Evolutionary conservation across 2,888 invertebrate genomes (phyloP).

Genomic region (Hemistola chrysoprasaria): DNA sequence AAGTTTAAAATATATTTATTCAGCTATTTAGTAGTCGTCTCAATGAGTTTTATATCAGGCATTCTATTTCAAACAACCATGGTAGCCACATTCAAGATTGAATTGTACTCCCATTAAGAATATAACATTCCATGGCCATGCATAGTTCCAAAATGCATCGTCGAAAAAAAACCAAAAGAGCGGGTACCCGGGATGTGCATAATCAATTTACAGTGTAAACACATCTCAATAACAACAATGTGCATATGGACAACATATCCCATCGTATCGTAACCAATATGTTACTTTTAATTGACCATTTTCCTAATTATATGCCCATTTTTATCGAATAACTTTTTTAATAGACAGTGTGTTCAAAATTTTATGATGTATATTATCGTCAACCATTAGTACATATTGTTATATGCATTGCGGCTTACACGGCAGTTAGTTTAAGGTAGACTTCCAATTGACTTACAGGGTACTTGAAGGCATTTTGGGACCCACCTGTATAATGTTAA

Average conservation of each 20-base stretch:
- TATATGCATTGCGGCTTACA: slow-evolving; percentile 71
- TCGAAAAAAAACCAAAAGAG: slow-evolving; percentile 60
- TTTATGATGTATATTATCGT: slow-evolving; percentile 44
- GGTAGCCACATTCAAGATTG: slow-evolving; percentile 41
- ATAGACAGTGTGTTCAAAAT: slow-evolving; percentile 31
- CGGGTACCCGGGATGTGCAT: slow-evolving; percentile 68
- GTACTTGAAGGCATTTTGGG: no score
- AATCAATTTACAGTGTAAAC: slow-evolving; percentile 68
- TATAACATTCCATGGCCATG: slow-evolving; percentile 74
- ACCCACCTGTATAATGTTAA: no score
- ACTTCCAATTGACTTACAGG: no score
- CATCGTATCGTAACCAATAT: slow-evolving; percentile 49
- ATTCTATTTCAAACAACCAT: slow-evolving; percentile 35
- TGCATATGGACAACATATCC: slow-evolving; percentile 45
- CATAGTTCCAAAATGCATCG: slow-evolving; percentile 61
- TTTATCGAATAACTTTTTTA: slow-evolving; percentile 6
- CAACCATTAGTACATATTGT: slow-evolving; percentile 74
- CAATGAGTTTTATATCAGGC: slow-evolving; percentile 36
- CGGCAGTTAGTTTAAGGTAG: slow-evolving; percentile 48
- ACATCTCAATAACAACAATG: slow-evolving; percentile 44
- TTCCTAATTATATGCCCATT: slow-evolving; percentile 18
- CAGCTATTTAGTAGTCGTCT: slow-evolving; percentile 29
- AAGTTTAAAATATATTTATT: background rate
- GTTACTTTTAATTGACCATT: slow-evolving; percentile 58
- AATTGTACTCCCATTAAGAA: slow-evolving; percentile 38